Evolutionary conservation across 2,797 vertebrate species (phyloP), one percentile per base, ranked within the genome.

Genomic region (Melanotaenia nigrans): DNA sequence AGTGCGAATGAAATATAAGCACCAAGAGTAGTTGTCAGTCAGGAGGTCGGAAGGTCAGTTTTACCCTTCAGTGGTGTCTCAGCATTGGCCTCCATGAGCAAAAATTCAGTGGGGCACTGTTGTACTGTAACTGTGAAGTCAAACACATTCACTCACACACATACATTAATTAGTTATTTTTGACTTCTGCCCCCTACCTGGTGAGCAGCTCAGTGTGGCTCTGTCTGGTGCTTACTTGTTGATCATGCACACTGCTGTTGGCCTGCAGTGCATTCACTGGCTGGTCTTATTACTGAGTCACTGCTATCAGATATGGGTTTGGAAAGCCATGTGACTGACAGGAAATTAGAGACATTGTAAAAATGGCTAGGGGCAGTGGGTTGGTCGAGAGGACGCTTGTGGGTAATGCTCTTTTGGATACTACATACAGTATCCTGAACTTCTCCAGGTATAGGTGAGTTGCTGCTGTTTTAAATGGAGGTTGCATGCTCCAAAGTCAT

Each of bases 261-360:
- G 81, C 78, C 83, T 80, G 71, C 22, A 30, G 49, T 63, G 76
- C 65, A 57, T 75, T 63, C 63, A 28, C 60, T 59, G 61, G 8
- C 70, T 4, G 28, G 61, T 60, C 68, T 78, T 78, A 77, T 77
- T 60, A 62, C 45, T 40, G 56, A 87, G 66, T 54, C 74, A 78
- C 59, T 86, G 91, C 84, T 51, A 90, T 79, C 85, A 84, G 85
- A 93, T 92, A 89, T 65, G 58, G 64, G 71, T 61, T 71, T 11
- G 0, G n/a, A 53, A 73, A 75, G 77, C 73, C 68, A 54, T 68
- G 87, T 84, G 83, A 88, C 73, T 65, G 69, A 71, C 45, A 65
- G 40, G 79, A 87, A 75, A 88, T 63, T 63, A 25, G 81, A 84
- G 69, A 84, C 68, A 71, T 73, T 83, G 78, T 62, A 64, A 67